These are phyloP conservation scores for Holcopasites calliopsidis DNA, from an alignment of 1,140 invertebrate genomes.

Conservation along the genomic window DNA sequence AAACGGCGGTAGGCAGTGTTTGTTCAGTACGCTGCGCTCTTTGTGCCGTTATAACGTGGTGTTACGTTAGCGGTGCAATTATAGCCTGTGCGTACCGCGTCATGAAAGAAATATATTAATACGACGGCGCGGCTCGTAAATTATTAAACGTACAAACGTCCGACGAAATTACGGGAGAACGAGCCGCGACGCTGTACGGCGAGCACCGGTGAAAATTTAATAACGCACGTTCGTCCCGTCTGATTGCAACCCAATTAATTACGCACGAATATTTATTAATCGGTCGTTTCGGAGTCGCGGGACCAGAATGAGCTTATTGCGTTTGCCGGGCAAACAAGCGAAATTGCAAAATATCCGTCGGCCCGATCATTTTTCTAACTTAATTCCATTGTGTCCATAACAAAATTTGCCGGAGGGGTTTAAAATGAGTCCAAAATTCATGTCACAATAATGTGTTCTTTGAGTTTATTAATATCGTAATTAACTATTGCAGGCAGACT, in stretches of 20 bases:
- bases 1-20: conserved; percentile 8
- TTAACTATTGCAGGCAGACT: too few species aligned
- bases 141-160: conserved; percentile 46
- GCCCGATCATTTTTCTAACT: conserved; percentile 1
- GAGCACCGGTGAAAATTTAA: conserved; percentile 57
- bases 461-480: too few species aligned
- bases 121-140: conserved; percentile 52
- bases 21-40: conserved; percentile 1
- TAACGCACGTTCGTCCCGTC: conserved; percentile 49
- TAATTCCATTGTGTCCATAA: not conserved
- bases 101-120: conserved; percentile 47
- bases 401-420: not conserved
- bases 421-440: not conserved
- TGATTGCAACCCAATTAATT: conserved; percentile 65
- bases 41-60: not conserved
- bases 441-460: too few species aligned
- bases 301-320: conserved; percentile 16
- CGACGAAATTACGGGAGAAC: conserved; percentile 45
- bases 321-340: conserved; percentile 28
- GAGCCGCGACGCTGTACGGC: conserved; percentile 23
- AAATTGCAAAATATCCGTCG: conserved; percentile 34
- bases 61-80: conserved; percentile 27
- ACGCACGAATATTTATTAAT: conserved; percentile 63
- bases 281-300: conserved; percentile 49
- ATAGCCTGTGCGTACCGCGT: not conserved